Evolutionary conservation across 1,140 invertebrate species (phyloP), one percentile per base, ranked within the genome.

Genomic region (Papilio machaon): DNA sequence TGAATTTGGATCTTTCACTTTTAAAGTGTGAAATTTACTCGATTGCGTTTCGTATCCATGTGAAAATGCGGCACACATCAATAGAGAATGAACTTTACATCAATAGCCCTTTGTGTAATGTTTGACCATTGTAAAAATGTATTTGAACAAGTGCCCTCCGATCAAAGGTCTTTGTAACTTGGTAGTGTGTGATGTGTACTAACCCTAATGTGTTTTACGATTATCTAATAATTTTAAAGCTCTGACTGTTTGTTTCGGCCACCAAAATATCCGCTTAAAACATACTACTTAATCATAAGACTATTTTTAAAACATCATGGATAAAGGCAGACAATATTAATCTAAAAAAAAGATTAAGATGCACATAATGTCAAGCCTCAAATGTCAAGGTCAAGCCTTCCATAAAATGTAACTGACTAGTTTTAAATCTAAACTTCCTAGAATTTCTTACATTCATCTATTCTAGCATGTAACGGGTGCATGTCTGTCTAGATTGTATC

Each of bases 91-190:
- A 79, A 84, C 86, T 73, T 82, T 83, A 86, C 84, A 84, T 90
- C 84, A 86, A 86, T 85, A 86, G 75, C 79, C 81, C 81, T 84
- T 58, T 81, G 80, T 82, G 30, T 64, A 83, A 85, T 84, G 83
- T 85, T 82, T 85, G 83, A 85, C 82, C 84, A 82, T 90, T 89
- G 88, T 85, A 87, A 85, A 83, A 84, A 73, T 73, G 19, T 91
- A 83, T 89, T 91, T 91, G 86, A 74, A 73, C 90, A 90, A 88
- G 81, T 88, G 89, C 79, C 82, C 75, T 49, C 82, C 46, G 19
- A 35, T 52, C 30, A 74, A 15, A 58, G n/a, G 70, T 47, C 17
- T 54, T 74, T 13, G 47, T 52, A 30, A 38, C 8, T 13, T 60
- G 23, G 6, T 15, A 10, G 35, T 38, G 73, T 74, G 6, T 15